phyloP scores from a whole-genome alignment of 2,797 vertebrate genomes.

The Mycteria americana region DNA sequence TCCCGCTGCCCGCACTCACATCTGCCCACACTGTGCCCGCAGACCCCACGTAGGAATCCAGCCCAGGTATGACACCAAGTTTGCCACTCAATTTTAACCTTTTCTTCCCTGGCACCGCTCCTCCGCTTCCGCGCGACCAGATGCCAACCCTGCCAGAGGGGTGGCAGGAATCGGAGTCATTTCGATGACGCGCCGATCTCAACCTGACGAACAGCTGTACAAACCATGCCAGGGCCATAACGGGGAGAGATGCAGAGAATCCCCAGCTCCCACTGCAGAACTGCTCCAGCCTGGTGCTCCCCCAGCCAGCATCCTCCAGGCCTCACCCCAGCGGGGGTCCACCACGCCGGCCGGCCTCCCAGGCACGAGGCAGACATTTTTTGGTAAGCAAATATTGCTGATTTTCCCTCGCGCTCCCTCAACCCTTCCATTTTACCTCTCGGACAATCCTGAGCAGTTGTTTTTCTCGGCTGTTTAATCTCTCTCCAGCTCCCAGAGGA shows the following conservation, averaged over 20 bases:
- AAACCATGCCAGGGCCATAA: background rate
- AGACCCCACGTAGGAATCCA: accelerated
- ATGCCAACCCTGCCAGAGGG: background rate
- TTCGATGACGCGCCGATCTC: background rate
- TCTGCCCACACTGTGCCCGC: accelerated
- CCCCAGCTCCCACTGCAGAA: background rate
- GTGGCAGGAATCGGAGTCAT: background rate
- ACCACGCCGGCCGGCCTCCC: background rate
- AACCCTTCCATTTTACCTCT: background rate
- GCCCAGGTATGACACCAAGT: background rate
- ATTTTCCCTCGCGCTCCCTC: background rate
- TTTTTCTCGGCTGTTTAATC: background rate
- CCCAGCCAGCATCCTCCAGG: background rate
- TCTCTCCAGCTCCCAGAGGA: background rate
- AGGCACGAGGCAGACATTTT: background rate
- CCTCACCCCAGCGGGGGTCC: accelerated
- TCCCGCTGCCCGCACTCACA: background rate
- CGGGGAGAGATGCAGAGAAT: background rate
- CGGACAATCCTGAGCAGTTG: background rate
- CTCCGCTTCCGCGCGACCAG: background rate
- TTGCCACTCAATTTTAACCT: background rate
- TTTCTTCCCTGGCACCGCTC: background rate
- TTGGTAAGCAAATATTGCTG: background rate
- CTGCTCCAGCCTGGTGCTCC: background rate
- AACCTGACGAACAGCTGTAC: background rate